A percentile compares a stretch with the other conserved stretches of the same genome.
Evolutionary conservation across 2,797 vertebrate genomes (phyloP).

Genomic region (Falco biarmicus): DNA sequence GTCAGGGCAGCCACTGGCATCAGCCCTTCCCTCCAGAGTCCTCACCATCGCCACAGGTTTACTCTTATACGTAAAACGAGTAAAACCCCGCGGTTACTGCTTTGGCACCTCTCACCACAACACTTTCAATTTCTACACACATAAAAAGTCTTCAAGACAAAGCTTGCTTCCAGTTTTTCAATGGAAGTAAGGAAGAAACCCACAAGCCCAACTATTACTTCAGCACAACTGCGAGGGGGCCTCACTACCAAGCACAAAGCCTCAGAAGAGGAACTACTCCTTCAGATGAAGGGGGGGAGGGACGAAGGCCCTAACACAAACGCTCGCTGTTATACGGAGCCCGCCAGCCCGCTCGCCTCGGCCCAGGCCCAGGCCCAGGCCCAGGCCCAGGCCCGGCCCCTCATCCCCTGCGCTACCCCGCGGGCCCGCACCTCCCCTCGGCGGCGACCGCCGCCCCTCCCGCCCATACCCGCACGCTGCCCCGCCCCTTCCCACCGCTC

Average conservation of each 20-base stretch:
- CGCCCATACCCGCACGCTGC: too few relatives aligned
- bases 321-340: not conserved
- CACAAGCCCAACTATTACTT: not conserved
- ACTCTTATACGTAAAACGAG: rapidly evolving
- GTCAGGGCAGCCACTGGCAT: not conserved
- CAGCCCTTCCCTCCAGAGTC: not conserved
- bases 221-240: rapidly evolving
- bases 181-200: not conserved
- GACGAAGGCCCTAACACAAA: not conserved
- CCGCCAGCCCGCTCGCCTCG: too few relatives aligned
- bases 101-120: not conserved
- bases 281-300: too few relatives aligned
- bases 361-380: too few relatives aligned
- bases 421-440: not conserved
- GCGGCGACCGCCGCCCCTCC: rapidly evolving
- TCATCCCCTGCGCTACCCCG: too few relatives aligned
- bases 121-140: not conserved
- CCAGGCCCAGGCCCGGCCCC: too few relatives aligned
- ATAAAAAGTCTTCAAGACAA: rapidly evolving
- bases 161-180: too few relatives aligned
- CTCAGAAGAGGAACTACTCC: not conserved
- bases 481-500: too few relatives aligned
- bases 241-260: rapidly evolving
- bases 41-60: not conserved
- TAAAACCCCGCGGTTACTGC: not conserved